phyloP scores from a whole-genome alignment of 2,888 invertebrate genomes.

The Ophion ventricosus region DNA sequence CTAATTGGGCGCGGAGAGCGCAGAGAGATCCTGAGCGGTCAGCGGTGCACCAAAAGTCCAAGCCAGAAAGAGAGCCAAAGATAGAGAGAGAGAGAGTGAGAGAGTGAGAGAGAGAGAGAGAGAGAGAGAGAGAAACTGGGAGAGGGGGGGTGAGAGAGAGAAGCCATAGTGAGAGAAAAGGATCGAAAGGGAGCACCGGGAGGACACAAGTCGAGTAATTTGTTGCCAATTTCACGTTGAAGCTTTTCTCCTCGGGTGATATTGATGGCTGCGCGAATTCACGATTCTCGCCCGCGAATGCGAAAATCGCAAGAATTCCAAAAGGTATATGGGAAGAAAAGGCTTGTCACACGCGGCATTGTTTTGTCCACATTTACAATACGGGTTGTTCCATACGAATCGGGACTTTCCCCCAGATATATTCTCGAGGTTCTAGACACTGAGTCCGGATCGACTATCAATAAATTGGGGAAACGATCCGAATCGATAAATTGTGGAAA shows the following conservation, averaged over 20 bases:
- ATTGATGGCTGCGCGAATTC: conserved; percentile 68
- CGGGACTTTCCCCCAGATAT: neutral
- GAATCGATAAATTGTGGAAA: no score
- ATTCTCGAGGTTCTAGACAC: neutral
- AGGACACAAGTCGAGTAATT: conserved; percentile 75
- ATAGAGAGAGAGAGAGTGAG: conserved; percentile 45
- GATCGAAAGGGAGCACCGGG: conserved; percentile 52
- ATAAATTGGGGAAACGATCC: no score
- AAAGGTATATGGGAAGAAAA: conserved; percentile 24
- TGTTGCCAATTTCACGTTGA: conserved; percentile 80
- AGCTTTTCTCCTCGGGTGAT: conserved; percentile 66
- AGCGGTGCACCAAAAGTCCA: conserved; percentile 21
- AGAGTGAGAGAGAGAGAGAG: conserved; percentile 22
- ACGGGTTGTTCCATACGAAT: conserved; percentile 22
- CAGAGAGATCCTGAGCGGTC: conserved; percentile 65
- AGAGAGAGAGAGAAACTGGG: no score
- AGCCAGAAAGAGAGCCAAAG: conserved; percentile 61
- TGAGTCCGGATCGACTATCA: no score
- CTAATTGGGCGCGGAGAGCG: conserved; percentile 79
- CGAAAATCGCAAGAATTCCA: conserved; percentile 66
- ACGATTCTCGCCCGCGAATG: conserved; percentile 65
- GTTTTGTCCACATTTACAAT: conserved; percentile 13
- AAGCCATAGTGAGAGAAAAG: conserved; percentile 32
- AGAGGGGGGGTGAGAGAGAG: conserved; percentile 11
- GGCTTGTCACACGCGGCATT: conserved; percentile 43